A percentile compares a stretch with the other conserved stretches of the same genome.
Conservation (phyloP, 2,797 vertebrate genomes). For the Anas capensis region DNA sequence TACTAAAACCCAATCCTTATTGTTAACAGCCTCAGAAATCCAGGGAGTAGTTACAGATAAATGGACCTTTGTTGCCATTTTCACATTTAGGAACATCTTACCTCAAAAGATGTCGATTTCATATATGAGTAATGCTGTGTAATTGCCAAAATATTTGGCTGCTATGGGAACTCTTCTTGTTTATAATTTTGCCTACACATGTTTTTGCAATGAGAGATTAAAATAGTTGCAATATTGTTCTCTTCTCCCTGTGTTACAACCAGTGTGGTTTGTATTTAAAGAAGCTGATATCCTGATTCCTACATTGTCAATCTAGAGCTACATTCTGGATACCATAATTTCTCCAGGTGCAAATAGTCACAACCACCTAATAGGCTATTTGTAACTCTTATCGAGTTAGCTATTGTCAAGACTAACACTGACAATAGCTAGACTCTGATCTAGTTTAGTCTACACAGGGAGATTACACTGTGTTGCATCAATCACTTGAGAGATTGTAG, state of each 20-base stretch:
- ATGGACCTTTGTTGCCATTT: background rate
- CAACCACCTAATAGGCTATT: background rate
- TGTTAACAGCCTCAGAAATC: background rate
- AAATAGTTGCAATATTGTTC: slow-evolving; percentile 31
- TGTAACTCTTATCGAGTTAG: background rate
- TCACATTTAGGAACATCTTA: slow-evolving; percentile 21
- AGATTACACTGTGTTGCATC: background rate
- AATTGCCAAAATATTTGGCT: slow-evolving; percentile 57
- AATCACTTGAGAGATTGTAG: background rate
- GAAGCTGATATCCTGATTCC: background rate
- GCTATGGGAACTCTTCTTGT: slow-evolving; percentile 55
- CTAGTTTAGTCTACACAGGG: background rate
- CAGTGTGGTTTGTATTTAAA: background rate
- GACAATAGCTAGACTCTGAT: background rate
- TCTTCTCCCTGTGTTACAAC: background rate
- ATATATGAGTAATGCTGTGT: background rate
- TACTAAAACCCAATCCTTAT: background rate
- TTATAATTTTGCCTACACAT: slow-evolving; percentile 50
- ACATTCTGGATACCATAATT: background rate
- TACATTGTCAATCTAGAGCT: background rate
- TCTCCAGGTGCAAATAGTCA: background rate
- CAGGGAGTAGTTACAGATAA: background rate
- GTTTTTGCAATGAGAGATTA: slow-evolving; percentile 52
- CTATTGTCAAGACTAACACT: background rate
- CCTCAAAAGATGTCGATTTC: slow-evolving; percentile 18